These are phyloP conservation scores for Brachionus koreanus DNA, from an alignment of 1,140 invertebrate genomes.

Conservation along the genomic window DNA sequence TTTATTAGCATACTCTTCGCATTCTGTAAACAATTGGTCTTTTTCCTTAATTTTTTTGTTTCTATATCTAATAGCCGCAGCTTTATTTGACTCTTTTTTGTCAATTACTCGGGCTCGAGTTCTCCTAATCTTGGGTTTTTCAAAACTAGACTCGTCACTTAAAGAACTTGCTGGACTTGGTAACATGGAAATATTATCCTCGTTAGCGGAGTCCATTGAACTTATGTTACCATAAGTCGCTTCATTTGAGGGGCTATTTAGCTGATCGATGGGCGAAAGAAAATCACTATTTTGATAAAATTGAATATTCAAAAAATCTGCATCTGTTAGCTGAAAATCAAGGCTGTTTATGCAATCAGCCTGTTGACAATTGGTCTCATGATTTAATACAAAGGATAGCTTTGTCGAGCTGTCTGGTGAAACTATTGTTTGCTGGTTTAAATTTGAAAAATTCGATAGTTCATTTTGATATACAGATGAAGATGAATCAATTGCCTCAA, in stretches of 20 bases:
- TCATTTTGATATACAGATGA: neutral
- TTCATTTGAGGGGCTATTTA: constrained; percentile 33
- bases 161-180: neutral
- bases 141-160: neutral
- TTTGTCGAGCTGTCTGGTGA: neutral
- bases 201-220: neutral
- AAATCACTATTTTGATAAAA: neutral
- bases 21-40: constrained; percentile 31
- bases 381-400: neutral
- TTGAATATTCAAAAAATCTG: neutral
- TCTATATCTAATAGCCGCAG: constrained; percentile 13
- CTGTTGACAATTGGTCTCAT: neutral
- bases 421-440: neutral
- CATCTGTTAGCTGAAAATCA: neutral
- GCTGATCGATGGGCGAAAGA: neutral
- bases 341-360: neutral
- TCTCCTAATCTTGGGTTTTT: neutral
- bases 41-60: constrained; percentile 35
- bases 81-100: constrained; percentile 42
- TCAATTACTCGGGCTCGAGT: constrained; percentile 2
- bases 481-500: neutral
- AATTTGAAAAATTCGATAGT: neutral
- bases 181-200: neutral
- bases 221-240: neutral
- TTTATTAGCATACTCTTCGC: constrained; percentile 16